Conservation (phyloP, 1,140 invertebrate species). For the Eriosoma lanigerum region DNA sequence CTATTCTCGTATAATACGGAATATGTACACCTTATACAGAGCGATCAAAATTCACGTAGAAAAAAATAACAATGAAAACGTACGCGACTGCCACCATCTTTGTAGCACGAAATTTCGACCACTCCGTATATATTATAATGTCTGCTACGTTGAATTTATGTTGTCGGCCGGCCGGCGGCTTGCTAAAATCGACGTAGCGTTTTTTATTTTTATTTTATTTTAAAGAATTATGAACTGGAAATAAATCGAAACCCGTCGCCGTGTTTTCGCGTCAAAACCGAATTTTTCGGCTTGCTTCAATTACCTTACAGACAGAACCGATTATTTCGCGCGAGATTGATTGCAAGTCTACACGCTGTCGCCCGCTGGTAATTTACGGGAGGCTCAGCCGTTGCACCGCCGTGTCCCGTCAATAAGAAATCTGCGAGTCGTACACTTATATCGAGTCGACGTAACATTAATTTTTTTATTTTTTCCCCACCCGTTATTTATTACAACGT, state of each 20-base stretch:
- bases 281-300: conserved; percentile 35
- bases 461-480: neutral
- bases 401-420: too few species aligned
- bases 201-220: too few species aligned
- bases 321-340: conserved; percentile 41
- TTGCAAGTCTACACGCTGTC: neutral
- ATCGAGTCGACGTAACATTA: neutral
- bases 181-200: neutral
- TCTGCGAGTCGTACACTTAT: neutral
- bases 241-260: conserved; percentile 34
- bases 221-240: conserved; percentile 39
- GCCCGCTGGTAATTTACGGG: conserved; percentile 21
- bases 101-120: too few species aligned
- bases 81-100: too few species aligned
- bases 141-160: conserved; percentile 10
- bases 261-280: conserved; percentile 18
- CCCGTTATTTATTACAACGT: neutral
- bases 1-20: too few species aligned
- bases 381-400: neutral
- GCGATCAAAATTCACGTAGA: too few species aligned
- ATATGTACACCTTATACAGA: too few species aligned
- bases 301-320: conserved; percentile 42
- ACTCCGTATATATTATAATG: neutral
- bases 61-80: too few species aligned
- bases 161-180: neutral